Base-by-base conservation (phyloP, 1,140 invertebrate species). In the Probaryconus sp. region DNA sequence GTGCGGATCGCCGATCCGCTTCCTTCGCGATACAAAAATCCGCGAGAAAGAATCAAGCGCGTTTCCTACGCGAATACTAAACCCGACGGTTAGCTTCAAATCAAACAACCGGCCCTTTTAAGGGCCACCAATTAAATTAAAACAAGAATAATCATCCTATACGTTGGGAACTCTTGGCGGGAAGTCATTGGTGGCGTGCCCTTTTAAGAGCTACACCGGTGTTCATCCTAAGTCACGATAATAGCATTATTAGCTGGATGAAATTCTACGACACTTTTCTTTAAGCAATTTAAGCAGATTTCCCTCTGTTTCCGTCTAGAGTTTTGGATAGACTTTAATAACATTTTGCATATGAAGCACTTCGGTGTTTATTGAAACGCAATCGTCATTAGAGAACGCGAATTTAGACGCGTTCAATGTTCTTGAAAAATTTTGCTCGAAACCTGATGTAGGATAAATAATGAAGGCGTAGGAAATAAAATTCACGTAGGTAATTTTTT, bases 381-480 rank as follows among this genome's bases (percentile, higher is more conserved):
- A 35, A 37, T 28, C 43, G 43, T 60, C 35, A 51, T 37, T 37
- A 37, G 24, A 26, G 5, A 51, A 47, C 55, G 37, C 38, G 53
- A 17, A 53, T 60, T 60, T 45, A 53, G 21, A 55, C 35, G 18
- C 48, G 53, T 65, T 65, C 60, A 72, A 65, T 72, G 65, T 72
- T 58, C 17, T 37, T 38, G 69, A 43, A 48, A 72, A 72, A 72
- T 65, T 40, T 71, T 33, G 48, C 58, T 50, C 42, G 47, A 35
- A 53, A 65, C 53, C 60, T 21, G 51, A 60, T 53, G 51, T 20
- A 40, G 51, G 69, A 73, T 73, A 65, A 65, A 47, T 65, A 61
- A 60, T 61, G 53, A 73, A 73, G 40, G 65, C 69, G 53, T 48
- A 7, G 31, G 61, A 61, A 73, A 60, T 73, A 73, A 65, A 73